phyloP scores from a whole-genome alignment of 2,113 vertebrate species.

The Cephalopholis sonnerati region DNA sequence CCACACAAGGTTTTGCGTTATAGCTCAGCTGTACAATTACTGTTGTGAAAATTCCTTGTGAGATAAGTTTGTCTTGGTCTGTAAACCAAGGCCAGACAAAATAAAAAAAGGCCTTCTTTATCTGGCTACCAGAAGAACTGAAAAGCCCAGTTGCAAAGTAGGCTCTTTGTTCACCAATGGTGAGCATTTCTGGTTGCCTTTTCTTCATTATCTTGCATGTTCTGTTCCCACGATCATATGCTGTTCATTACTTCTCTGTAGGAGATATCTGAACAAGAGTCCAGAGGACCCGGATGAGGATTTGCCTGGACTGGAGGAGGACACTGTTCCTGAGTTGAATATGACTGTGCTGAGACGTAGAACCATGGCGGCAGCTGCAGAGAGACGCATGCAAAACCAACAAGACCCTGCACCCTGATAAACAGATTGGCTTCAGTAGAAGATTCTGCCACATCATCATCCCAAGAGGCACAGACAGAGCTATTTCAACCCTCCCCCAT shows the following conservation, averaged over 20 bases:
- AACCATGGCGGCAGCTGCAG: conserved; percentile 90
- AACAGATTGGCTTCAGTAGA: conserved; percentile 24
- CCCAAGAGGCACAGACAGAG: conserved; percentile 52
- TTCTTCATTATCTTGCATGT: too few species aligned
- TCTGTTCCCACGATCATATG: neutral
- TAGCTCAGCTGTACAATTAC: neutral
- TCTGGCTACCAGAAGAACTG: neutral
- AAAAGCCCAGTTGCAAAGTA: neutral
- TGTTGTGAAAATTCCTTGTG: neutral
- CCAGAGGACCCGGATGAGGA: conserved; percentile 82
- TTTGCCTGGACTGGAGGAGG: conserved; percentile 79
- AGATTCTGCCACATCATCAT: conserved; percentile 42
- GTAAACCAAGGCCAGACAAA: neutral
- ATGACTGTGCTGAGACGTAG: conserved; percentile 86
- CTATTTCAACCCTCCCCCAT: conserved; percentile 45
- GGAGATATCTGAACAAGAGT: conserved; percentile 90
- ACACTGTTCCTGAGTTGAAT: conserved; percentile 73
- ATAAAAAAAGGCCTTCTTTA: neutral
- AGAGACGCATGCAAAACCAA: conserved; percentile 91
- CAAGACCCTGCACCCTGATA: conserved; percentile 84
- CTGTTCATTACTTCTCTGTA: conserved; percentile 62
- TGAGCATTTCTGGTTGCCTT: neutral
- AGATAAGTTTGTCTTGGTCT: neutral
- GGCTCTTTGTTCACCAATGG: neutral
- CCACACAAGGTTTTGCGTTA: neutral